Evolutionary conservation across 2,888 invertebrate genomes (phyloP).

Genomic region (Caenorhabditis sp.): DNA sequence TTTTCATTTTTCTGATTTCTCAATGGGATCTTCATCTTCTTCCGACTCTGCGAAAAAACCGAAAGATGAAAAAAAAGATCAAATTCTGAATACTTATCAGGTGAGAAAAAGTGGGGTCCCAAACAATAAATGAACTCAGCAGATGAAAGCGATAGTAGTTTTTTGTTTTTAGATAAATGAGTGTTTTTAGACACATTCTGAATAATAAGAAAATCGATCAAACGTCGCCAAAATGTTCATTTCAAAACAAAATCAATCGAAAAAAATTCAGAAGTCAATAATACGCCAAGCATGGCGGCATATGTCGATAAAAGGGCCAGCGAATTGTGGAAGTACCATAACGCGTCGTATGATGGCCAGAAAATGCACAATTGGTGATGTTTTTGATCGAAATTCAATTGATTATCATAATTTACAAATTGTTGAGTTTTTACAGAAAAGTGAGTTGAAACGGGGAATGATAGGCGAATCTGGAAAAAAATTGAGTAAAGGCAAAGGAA

Average conservation of each 20-base stretch:
- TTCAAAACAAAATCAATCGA: too few relatives aligned
- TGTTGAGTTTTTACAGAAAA: slow-evolving; percentile 38
- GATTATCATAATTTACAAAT: slow-evolving; percentile 38
- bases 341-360: slow-evolving; percentile 40
- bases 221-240: too few relatives aligned
- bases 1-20: background rate
- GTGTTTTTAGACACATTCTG: slow-evolving; percentile 39
- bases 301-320: slow-evolving; percentile 48
- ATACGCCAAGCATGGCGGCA: slow-evolving; percentile 45
- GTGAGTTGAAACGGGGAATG: slow-evolving; percentile 18
- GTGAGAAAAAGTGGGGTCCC: too few relatives aligned
- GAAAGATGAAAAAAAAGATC: slow-evolving; percentile 13
- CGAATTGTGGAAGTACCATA: slow-evolving; percentile 46
- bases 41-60: slow-evolving; percentile 6
- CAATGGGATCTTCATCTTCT: slow-evolving; percentile 25
- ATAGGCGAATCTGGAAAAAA: background rate
- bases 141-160: too few relatives aligned
- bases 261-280: slow-evolving; percentile 38
- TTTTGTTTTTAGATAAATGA: background rate
- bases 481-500: too few relatives aligned
- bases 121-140: too few relatives aligned
- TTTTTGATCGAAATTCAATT: slow-evolving; percentile 20
- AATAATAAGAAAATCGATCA: too few relatives aligned
- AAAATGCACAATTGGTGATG: slow-evolving; percentile 35
- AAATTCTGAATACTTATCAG: slow-evolving; percentile 45